phyloP scores from a whole-genome alignment of 1,140 invertebrate genomes.

The Drosophila lacertosa region DNA sequence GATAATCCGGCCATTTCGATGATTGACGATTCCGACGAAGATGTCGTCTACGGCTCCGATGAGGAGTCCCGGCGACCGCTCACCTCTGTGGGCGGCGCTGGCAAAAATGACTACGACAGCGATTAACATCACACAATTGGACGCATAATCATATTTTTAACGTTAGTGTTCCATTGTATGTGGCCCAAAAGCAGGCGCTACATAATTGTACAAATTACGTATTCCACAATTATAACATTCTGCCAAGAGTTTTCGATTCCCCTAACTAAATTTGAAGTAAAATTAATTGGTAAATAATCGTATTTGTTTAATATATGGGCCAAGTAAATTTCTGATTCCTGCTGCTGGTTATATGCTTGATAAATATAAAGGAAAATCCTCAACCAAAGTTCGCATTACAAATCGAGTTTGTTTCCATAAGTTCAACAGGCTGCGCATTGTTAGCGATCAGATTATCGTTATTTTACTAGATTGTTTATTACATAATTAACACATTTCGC shows the following conservation, averaged over 20 bases:
- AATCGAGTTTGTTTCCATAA: constrained; percentile 17
- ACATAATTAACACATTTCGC: constrained; percentile 78
- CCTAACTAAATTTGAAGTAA: constrained; percentile 27
- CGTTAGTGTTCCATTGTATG: constrained; percentile 64
- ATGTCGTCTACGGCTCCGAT: constrained; percentile 97
- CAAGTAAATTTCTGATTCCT: background rate
- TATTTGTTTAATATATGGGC: constrained; percentile 6
- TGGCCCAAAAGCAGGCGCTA: constrained; percentile 25
- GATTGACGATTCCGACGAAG: constrained; percentile 99
- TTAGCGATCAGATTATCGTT: constrained; percentile 33
- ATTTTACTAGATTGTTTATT: constrained; percentile 78
- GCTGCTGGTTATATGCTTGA: background rate
- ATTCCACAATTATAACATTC: constrained; percentile 41
- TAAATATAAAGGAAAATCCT: too few species aligned
- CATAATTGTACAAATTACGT: constrained; percentile 61
- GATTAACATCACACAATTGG: constrained; percentile 84
- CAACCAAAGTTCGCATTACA: background rate
- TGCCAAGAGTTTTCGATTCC: constrained; percentile 36
- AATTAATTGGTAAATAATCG: constrained; percentile 23
- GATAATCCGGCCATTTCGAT: constrained; percentile 99
- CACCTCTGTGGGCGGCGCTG: constrained; percentile 84
- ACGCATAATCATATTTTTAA: constrained; percentile 39
- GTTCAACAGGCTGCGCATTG: constrained; percentile 6
- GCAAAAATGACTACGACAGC: constrained; percentile 88
- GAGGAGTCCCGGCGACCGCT: constrained; percentile 92